A percentile compares a stretch with the other conserved stretches of the same genome.
These are phyloP conservation scores for Melopsittacus undulatus DNA, from an alignment of 2,797 vertebrate genomes.

Conservation along the genomic window DNA sequence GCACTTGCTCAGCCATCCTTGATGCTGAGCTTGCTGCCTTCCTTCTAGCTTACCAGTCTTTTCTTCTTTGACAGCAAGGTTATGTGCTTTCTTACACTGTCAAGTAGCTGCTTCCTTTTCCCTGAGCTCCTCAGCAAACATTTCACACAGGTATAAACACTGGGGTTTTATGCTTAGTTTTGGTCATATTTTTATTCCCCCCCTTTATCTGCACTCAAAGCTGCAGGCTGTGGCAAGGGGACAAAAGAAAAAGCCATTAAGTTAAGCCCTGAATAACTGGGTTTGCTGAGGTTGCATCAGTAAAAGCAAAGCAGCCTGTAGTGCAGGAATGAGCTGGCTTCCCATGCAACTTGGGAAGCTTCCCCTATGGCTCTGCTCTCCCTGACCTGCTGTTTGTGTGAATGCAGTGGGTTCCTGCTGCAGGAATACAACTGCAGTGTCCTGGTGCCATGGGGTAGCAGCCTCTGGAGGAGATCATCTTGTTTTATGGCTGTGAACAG, in stretches of 20 bases:
- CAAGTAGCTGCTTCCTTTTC: not conserved
- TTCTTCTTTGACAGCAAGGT: slow-evolving; percentile 1
- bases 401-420: not conserved
- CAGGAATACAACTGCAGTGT: not conserved
- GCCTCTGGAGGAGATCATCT: not conserved
- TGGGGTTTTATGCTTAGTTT: not conserved
- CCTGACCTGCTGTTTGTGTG: not conserved
- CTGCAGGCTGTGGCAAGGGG: not conserved
- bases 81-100: not conserved
- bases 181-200: not conserved
- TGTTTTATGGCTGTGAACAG: not conserved
- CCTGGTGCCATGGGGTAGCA: not conserved
- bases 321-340: not conserved
- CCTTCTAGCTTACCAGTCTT: not conserved
- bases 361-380: not conserved
- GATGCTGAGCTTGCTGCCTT: not conserved
- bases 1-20: slow-evolving; percentile 6
- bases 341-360: not conserved
- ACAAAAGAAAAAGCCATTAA: not conserved
- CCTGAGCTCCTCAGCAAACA: not conserved
- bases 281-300: not conserved
- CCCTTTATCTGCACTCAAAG: not conserved
- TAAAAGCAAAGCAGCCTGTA: not conserved
- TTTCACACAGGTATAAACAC: too few species aligned
- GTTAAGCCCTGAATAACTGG: not conserved